Base-by-base conservation (phyloP, 1,140 invertebrate genomes). In the Penaeus japonicus region DNA sequence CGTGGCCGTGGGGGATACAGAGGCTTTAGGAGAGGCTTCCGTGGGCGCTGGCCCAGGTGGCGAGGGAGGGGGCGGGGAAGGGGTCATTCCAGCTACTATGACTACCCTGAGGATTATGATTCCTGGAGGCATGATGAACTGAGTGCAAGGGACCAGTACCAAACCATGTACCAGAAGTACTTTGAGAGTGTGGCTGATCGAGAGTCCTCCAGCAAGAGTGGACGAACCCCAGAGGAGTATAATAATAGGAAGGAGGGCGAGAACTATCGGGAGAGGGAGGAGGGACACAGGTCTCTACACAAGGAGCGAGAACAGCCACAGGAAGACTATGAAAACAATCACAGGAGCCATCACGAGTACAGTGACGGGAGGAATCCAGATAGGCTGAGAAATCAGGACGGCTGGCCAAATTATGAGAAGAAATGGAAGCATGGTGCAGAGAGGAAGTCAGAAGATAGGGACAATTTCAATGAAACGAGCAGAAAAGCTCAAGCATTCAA, bases 101-200 rank as follows among this genome's bases (percentile, higher is more conserved):
- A 62, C n/a, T 87, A 87, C 35, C 35, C 62, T 70, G 78, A 79
- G 2, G 35, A 65, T 53, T 79, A 62, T 62, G 78, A 87, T 22
- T 70, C 62, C 12, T 20, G 22, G 57, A 22, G 57, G 22, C 3
- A 73, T 65, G 59, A 65, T 18, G 55, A 84, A 12, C 7, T 57
- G 10, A 55, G 57, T 20, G n/a, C 55, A 39, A 75, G 73, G 53
- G 87, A 89, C 54, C 82, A 65, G 15, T 89, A 89, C 24, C 82
- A 84, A 22, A 55, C 84, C 55, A 79, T 89, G 53, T 89, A 89
- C 54, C 32, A 84, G 10, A 89, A 84, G 59, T 89, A 89, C 55
- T 89, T 89, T 70, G 83, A 84, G 39, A 85, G 87, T 47, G 82
- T 89, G 7, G 55, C 87, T 15, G 87, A 89, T 18, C 39, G 87